Base-by-base conservation (phyloP, 2,888 invertebrate species). In the Agrypnus murinus region DNA sequence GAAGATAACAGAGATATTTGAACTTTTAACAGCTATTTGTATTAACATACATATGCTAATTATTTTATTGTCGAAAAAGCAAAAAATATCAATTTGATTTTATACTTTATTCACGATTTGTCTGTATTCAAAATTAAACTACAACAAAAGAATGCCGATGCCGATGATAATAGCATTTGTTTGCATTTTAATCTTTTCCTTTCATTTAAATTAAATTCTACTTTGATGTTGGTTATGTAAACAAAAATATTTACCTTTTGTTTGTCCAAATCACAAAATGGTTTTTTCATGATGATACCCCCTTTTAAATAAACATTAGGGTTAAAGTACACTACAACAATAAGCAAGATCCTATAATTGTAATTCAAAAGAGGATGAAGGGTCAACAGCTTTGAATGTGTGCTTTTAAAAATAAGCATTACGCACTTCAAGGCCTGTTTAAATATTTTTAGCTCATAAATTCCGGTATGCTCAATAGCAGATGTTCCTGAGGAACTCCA, bases 1-100 rank as follows among this genome's bases (percentile, higher is more conserved):
- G 14, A 45, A 57, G 43, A 57, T 58, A 63, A 63, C 50, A 34
- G 17, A 32, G 36, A 46, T 25, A 43, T 65, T 58, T 65, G 65
- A 65, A 65, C 65, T 65, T 65, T n/a, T 45, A 40, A 43, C 43
- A 62, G 17, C 34, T 62, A n/a, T 60, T 31, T 12, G n/a, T 43
- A 25, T 38, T n/a, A n/a, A 59, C 17, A 59, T 31, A 40, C n/a
- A 34, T 12, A 3, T 14, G 60, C 17, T 40, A 10, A 58, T 60
- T 60, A 32, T 14, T 14, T 25, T 25, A 5, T 25, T 25, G 25
- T 25, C n/a, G n/a, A n/a, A n/a, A n/a, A n/a, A n/a, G n/a, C n/a
- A n/a, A n/a, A n/a, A n/a, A n/a, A n/a, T n/a, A n/a, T n/a, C n/a
- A n/a, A n/a, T n/a, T n/a, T n/a, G n/a, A n/a, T n/a, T n/a, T n/a